Percentiles rank a stretch among this genome's conserved stretches.
Evolutionary conservation across 2,113 vertebrate genomes (phyloP).

Genomic region (Pavo muticus): DNA sequence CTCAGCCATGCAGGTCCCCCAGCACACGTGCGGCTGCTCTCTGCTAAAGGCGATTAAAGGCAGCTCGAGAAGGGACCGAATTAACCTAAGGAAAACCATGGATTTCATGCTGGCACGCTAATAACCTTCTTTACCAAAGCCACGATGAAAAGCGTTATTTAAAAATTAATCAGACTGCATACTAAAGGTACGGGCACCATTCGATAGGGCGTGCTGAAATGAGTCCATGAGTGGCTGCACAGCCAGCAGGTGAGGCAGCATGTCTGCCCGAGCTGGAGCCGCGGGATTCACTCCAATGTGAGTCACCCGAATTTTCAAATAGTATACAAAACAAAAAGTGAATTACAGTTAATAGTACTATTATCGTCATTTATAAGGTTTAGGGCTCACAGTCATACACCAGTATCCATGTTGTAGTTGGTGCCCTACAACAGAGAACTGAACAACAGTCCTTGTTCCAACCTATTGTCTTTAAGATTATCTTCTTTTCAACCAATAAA

Average conservation of each 20-base stretch:
- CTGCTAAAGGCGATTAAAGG: background rate
- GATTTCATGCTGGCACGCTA: background rate
- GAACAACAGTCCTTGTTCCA: background rate
- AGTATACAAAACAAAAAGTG: background rate
- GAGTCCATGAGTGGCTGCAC: background rate
- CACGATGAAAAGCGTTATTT: background rate
- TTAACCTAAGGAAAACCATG: background rate
- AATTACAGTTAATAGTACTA: background rate
- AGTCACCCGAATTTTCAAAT: background rate
- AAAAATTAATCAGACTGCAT: background rate
- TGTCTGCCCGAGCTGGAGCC: background rate
- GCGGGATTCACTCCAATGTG: rapidly evolving
- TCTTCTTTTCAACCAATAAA: background rate
- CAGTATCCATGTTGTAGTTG: background rate
- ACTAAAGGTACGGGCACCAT: background rate
- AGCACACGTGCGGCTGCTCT: background rate
- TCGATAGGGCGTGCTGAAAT: background rate
- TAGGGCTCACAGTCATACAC: background rate
- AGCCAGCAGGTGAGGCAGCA: background rate
- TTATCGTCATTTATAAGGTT: background rate
- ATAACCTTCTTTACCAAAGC: background rate
- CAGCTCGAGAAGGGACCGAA: background rate
- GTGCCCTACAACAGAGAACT: background rate
- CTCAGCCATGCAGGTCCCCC: background rate
- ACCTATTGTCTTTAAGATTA: rapidly evolving